phyloP scores from a whole-genome alignment of 2,797 vertebrate species.

The Hyperoplus immaculatus region DNA sequence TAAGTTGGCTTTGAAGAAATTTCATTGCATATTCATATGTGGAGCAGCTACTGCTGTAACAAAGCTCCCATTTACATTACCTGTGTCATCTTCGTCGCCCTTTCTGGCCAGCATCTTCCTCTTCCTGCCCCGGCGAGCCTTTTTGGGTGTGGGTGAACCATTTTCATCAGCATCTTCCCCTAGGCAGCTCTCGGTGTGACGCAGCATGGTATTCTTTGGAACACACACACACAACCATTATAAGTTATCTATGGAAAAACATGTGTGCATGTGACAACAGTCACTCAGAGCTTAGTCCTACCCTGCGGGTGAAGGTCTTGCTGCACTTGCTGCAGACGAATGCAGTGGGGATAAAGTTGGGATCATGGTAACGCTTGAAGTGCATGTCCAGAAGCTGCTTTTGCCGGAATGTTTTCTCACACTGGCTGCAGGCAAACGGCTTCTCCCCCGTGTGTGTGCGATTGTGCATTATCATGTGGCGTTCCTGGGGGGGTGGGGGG shows the following conservation, averaged over 20 bases:
- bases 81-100: conserved; percentile 85
- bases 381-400: conserved; percentile 99
- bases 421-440: conserved; percentile 96
- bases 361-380: conserved; percentile 98
- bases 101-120: conserved; percentile 96
- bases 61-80: conserved; percentile 24
- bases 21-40: neutral
- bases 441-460: conserved; percentile 98
- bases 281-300: conserved; percentile 65
- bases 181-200: conserved; percentile 93
- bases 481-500: conserved; percentile 87
- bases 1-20: neutral
- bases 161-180: conserved; percentile 90
- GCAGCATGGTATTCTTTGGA: conserved; percentile 95
- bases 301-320: conserved; percentile 97
- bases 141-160: conserved; percentile 86
- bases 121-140: conserved; percentile 92
- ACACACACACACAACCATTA: neutral
- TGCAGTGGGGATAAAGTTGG: conserved; percentile 95
- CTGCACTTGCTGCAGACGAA: conserved; percentile 96
- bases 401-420: conserved; percentile 98
- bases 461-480: conserved; percentile 99
- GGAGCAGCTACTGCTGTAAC: neutral
- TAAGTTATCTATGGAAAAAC: no score
- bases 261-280: no score